Conservation (phyloP, 2,113 vertebrate species). For the Sclerurus mexicanus region DNA sequence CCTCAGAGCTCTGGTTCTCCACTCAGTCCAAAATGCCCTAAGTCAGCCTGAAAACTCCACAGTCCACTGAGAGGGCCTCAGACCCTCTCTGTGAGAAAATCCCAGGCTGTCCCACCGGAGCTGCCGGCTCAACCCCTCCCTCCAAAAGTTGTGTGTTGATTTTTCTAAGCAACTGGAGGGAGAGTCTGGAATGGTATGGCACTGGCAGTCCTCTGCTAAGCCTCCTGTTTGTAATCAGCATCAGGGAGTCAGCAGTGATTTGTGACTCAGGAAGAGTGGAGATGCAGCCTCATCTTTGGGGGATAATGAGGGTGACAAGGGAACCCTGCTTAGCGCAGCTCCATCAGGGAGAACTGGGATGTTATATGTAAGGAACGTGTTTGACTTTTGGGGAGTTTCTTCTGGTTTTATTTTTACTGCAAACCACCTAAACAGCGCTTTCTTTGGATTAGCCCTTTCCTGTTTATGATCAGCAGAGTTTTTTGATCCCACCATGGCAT, state of each 20-base stretch:
- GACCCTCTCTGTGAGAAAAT: background rate
- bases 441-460: background rate
- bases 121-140: background rate
- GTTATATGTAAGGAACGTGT: rapidly evolving
- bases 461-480: background rate
- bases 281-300: background rate
- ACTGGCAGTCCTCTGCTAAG: background rate
- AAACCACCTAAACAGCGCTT: background rate
- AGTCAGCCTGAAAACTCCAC: background rate
- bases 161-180: background rate
- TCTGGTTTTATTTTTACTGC: background rate
- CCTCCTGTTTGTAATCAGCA: background rate
- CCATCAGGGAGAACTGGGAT: background rate
- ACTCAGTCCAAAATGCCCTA: background rate
- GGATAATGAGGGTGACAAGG: background rate
- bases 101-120: background rate
- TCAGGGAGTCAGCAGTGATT: background rate
- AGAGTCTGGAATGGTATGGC: background rate
- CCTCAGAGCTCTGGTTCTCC: background rate
- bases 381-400: background rate
- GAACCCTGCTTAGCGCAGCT: background rate
- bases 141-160: background rate
- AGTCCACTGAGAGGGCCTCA: background rate
- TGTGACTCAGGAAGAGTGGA: background rate
- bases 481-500: rapidly evolving